A percentile compares a stretch with the other conserved stretches of the same genome.
Evolutionary conservation across 2,888 invertebrate genomes (phyloP).

Genomic region (Sphaerophoria taeniata): DNA sequence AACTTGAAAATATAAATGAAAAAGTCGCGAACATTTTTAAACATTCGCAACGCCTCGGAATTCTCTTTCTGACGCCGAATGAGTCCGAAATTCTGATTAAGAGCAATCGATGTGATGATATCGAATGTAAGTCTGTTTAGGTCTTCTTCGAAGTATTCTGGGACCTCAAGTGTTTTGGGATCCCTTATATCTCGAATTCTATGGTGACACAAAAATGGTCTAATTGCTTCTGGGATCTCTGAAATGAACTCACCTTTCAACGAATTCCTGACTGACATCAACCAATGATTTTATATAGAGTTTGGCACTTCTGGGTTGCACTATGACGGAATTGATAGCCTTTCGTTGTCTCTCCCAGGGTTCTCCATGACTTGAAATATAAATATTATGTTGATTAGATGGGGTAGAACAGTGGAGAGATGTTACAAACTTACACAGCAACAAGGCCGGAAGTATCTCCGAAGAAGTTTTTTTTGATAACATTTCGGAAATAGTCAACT

Average conservation of each 20-base stretch:
- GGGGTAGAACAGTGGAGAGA: too few species aligned
- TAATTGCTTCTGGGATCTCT: too few species aligned
- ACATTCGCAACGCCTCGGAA: conserved; percentile 74
- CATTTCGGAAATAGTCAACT: conserved; percentile 80
- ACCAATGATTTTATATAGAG: conserved; percentile 83
- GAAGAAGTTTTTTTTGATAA: conserved; percentile 77
- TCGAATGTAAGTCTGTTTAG: conserved; percentile 86
- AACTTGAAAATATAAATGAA: conserved; percentile 73
- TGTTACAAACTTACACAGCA: conserved; percentile 19
- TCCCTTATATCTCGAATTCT: conserved; percentile 81
- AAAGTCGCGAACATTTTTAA: conserved; percentile 61
- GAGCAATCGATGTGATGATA: conserved; percentile 82
- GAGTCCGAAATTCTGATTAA: conserved; percentile 81
- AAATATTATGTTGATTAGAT: too few species aligned
- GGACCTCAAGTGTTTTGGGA: conserved; percentile 79
- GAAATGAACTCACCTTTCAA: conserved; percentile 33
- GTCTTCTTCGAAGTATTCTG: conserved; percentile 83
- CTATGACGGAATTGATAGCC: conserved; percentile 86
- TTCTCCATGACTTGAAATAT: conserved; percentile 84
- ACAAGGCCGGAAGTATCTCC: conserved; percentile 75
- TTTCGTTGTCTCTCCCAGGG: conserved; percentile 87
- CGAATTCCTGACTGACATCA: conserved; percentile 81
- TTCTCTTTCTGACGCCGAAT: conserved; percentile 73
- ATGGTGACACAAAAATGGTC: background rate
- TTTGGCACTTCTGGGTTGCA: conserved; percentile 85